phyloP scores from a whole-genome alignment of 2,888 invertebrate species.

The Aporophyla nigra region DNA sequence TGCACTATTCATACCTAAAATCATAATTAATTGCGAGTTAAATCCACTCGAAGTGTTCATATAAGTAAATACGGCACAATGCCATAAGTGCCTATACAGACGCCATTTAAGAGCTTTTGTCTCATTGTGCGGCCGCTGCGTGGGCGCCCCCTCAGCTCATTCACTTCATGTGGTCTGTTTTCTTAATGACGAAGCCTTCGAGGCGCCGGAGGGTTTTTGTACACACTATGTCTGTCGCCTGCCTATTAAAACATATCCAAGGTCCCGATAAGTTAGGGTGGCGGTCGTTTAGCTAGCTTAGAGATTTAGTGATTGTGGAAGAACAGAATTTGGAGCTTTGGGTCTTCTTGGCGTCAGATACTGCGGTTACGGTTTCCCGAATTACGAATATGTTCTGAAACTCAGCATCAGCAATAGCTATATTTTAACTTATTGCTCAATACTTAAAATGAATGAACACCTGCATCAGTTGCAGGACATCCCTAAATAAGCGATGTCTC shows the following conservation, averaged over 20 bases:
- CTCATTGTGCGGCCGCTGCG: conserved; percentile 80
- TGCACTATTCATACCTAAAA: conserved; percentile 36
- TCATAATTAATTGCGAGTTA: conserved; percentile 63
- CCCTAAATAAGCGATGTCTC: background rate
- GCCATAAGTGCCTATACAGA: conserved; percentile 73
- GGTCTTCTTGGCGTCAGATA: background rate
- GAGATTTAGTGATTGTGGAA: background rate
- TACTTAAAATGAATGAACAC: background rate
- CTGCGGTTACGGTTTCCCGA: background rate
- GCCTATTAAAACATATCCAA: conserved; percentile 61
- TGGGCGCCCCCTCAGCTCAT: conserved; percentile 87
- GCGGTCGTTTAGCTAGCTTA: conserved; percentile 7
- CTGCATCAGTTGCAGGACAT: background rate
- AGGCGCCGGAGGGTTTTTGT: conserved; percentile 77
- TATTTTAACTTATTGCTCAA: background rate
- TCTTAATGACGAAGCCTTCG: conserved; percentile 82
- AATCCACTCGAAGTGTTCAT: conserved; percentile 62
- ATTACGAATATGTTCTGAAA: background rate
- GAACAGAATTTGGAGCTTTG: background rate
- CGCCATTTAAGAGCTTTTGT: conserved; percentile 82
- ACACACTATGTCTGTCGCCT: conserved; percentile 68
- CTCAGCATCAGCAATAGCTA: background rate
- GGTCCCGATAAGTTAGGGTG: conserved; percentile 44
- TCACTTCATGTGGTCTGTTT: conserved; percentile 84
- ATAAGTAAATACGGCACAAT: conserved; percentile 68